Evolutionary conservation across 2,888 invertebrate species (phyloP), one percentile per base, ranked within the genome.

Genomic region (Orchesella flavescens): DNA sequence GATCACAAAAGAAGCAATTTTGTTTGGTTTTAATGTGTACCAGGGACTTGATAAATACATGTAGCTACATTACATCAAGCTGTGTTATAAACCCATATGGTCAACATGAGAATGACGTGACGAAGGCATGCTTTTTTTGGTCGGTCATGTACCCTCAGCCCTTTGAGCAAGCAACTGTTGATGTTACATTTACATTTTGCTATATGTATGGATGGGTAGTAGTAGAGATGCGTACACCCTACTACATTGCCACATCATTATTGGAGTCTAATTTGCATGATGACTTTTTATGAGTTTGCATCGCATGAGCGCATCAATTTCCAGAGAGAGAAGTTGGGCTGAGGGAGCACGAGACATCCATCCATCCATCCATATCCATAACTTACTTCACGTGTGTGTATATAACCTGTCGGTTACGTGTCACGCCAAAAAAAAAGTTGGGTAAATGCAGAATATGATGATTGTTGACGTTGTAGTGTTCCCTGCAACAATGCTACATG

Each of bases 81-180:
- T 19, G 21, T 21, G 19, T 73, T 59, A 23, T 19, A 46, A 61
- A 57, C 63, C 65, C 82, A 82, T 82, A 82, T 82, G 82, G 82
- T 82, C 76, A 59, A 81, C 81, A 81, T 55, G 55, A 69, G 71
- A 75, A 69, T 81, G 81, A 81, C 75, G 81, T 75, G 81, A 15
- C 53, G 69, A 75, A 75, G 75, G 75, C 81, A 81, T 59, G 72
- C 72, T 72, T 69, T 76, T n/a, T 34, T 24, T 24, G 23, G 65
- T 53, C 71, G 23, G 65, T 53, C 71, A 65, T 76, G 69, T 23
- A 75, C 76, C 71, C 74, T 71, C 44, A 34, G 23, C 34, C 24
- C 59, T 13, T 49, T 43, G 43, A 57, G 21, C 19, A 65, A 68
- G 66, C 81, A 75, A 75, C 80, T 80, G 80, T 80, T 80, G 80